Evolutionary conservation across 2,888 invertebrate species (phyloP).

Genomic region (Agrenia bidenticulata): DNA sequence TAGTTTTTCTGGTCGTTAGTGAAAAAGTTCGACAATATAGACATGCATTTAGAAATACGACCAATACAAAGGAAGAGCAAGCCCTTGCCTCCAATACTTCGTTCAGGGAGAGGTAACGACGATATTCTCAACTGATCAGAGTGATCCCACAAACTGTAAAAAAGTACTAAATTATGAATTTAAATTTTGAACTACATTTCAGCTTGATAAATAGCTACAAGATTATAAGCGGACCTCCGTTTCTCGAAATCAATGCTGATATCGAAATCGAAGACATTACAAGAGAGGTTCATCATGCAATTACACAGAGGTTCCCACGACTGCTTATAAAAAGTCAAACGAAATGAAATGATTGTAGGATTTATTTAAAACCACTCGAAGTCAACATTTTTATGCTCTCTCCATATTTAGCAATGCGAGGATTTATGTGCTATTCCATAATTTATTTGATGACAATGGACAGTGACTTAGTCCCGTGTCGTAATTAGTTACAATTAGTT

Average conservation of each 20-base stretch:
- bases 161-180: not conserved
- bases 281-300: slow-evolving; percentile 29
- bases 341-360: too few relatives aligned
- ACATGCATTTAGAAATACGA: slow-evolving; percentile 51
- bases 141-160: too few relatives aligned
- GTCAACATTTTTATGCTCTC: too few relatives aligned
- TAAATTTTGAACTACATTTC: not conserved
- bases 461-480: too few relatives aligned
- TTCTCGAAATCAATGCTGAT: slow-evolving; percentile 46
- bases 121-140: not conserved
- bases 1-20: slow-evolving; percentile 57
- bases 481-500: too few relatives aligned
- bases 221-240: slow-evolving; percentile 36
- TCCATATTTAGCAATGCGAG: not conserved
- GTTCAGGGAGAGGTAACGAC: slow-evolving; percentile 47
- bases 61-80: slow-evolving; percentile 51
- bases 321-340: not conserved
- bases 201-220: slow-evolving; percentile 48
- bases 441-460: too few relatives aligned
- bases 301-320: slow-evolving; percentile 33
- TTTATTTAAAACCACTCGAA: too few relatives aligned
- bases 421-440: too few relatives aligned
- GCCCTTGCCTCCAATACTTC: slow-evolving; percentile 39
- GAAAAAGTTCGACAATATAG: slow-evolving; percentile 57
- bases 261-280: slow-evolving; percentile 45